Evolutionary conservation across 2,888 invertebrate species (phyloP), one percentile per base, ranked within the genome.

Genomic region (Eupeodes luniger): DNA sequence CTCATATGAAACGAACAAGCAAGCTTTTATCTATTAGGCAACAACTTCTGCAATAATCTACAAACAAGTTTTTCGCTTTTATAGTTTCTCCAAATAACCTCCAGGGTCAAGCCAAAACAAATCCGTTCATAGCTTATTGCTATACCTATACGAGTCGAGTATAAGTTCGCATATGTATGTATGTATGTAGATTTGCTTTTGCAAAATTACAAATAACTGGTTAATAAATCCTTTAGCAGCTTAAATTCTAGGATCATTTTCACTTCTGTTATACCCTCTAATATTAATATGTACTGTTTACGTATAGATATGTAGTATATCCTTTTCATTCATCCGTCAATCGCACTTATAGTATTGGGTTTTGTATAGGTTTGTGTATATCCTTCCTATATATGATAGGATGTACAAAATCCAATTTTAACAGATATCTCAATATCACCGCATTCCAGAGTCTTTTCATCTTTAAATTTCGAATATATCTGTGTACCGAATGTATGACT

Each of bases 391-490:
- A 27, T 57, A 59, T 10, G 14, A 44, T 34, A 5, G 59, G 34
- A 7, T 61, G 36, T 12, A 36, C 9, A 75, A 76, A 80, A 87
- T 80, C 80, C 80, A 87, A 83, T 87, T 87, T 83, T 77, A 69
- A 61, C 57, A 80, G 77, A 55, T 61, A 72, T 80, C 86, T 80
- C 72, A 87, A 80, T 83, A 76, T 67, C 72, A 74, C 55, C 49
- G 80, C 59, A 83, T 83, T 83, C 83, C 76, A 55, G 61, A 47
- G 12, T 49, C 59, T 53, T 66, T 72, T 70, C 76, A 44, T 72
- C 76, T 55, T 49, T 19, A 61, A 49, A 27, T 14, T 27, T 19
- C 49, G 34, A 55, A 72, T 55, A 16, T 40, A 66, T 11, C 7
- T 12, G 34, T 34, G 34, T 27, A 57, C 12, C 9, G 19, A 19